Percentiles rank a stretch among this genome's conserved stretches.
Conservation (phyloP, 2,113 vertebrate species). For the Thryonomys swinderianus region DNA sequence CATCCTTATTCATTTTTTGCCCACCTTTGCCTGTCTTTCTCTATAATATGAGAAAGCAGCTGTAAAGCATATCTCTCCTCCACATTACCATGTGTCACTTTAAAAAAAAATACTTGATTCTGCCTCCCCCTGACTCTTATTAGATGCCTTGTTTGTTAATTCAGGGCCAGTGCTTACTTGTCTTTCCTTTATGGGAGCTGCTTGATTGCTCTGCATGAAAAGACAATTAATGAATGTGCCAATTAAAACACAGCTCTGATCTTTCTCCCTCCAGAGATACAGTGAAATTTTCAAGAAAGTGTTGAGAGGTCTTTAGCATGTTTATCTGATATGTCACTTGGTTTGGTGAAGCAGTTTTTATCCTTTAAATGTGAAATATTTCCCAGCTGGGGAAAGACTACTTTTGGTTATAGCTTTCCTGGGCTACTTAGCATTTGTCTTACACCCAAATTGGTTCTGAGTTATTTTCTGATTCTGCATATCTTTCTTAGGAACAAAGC, state of each 20-base stretch:
- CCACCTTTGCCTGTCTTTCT: not conserved
- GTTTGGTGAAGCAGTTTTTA: slow-evolving; percentile 43
- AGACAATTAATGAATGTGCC: not conserved
- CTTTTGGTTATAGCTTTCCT: not conserved
- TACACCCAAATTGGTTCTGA: not conserved
- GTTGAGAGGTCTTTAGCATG: slow-evolving; percentile 39
- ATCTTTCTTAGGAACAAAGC: not conserved
- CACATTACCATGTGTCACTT: not conserved
- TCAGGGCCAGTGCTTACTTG: not conserved
- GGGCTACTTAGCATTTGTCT: not conserved
- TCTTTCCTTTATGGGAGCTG: not conserved
- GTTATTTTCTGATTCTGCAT: not conserved
- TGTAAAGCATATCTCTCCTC: not conserved
- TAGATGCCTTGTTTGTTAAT: not conserved
- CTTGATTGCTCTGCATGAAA: not conserved
- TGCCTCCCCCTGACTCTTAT: not conserved
- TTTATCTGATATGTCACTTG: not conserved
- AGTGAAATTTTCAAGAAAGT: slow-evolving; percentile 48
- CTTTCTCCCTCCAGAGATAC: slow-evolving; percentile 4
- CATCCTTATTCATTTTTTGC: not conserved
- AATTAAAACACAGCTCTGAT: slow-evolving; percentile 7
- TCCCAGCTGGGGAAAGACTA: not conserved
- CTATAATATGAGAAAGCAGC: not conserved
- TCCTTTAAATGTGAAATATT: slow-evolving; percentile 52
- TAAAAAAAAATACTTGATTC: not conserved